phyloP scores from a whole-genome alignment of 2,888 invertebrate species.

The Brachyopa scutellaris region DNA sequence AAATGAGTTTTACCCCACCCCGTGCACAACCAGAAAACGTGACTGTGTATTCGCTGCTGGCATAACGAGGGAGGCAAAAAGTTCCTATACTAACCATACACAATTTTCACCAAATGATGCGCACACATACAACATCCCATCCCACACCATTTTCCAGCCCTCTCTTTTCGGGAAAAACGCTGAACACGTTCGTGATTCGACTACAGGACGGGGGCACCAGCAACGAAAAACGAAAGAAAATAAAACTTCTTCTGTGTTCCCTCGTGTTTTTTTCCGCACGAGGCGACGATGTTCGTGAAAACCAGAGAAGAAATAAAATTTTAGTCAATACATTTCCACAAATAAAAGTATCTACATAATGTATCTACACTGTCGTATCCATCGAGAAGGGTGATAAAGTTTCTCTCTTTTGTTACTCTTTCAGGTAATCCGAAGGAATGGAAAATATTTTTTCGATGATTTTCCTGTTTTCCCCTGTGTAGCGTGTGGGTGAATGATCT shows the following conservation, averaged over 20 bases:
- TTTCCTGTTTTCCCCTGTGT: constrained; percentile 10
- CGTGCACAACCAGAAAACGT: constrained; percentile 49
- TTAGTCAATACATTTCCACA: constrained; percentile 45
- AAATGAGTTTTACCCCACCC: constrained; percentile 26
- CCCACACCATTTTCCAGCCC: constrained; percentile 3
- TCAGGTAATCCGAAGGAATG: constrained; percentile 6
- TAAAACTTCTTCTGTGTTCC: no score
- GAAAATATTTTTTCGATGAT: constrained; percentile 13
- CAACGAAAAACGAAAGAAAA: not conserved
- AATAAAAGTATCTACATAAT: not conserved
- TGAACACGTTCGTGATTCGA: constrained; percentile 30
- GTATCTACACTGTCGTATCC: no score
- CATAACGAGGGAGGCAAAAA: constrained; percentile 2
- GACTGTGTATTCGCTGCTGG: constrained; percentile 30
- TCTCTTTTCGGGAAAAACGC: constrained; percentile 13
- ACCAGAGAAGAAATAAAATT: constrained; percentile 22
- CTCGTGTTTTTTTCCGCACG: constrained; percentile 13
- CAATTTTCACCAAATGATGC: constrained; percentile 41
- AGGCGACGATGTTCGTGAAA: constrained; percentile 18
- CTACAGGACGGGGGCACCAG: not conserved
- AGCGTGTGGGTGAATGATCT: constrained; percentile 42
- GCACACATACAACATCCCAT: constrained; percentile 21
- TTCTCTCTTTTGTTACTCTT: not conserved
- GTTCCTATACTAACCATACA: constrained; percentile 36
- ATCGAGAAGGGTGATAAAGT: constrained; percentile 27